Conservation (phyloP, 2,888 invertebrate genomes). For the Pantelozetes paolii region DNA sequence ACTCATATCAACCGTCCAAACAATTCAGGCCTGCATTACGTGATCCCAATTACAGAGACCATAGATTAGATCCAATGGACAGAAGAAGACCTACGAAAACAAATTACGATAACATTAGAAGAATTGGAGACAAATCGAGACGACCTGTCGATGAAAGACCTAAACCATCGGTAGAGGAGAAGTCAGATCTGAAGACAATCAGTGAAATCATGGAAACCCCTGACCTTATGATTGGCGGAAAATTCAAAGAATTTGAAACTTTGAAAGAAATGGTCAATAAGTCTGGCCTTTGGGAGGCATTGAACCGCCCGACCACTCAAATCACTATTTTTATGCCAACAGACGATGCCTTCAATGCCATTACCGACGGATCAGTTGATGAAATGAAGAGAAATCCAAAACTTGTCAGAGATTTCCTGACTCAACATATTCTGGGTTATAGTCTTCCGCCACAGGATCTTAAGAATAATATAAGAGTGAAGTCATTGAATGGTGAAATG, state of each 20-base stretch:
- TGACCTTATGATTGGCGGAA: conserved; percentile 43
- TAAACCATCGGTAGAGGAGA: background rate
- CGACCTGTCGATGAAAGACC: background rate
- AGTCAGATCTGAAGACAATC: conserved; percentile 34
- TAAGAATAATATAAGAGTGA: conserved; percentile 33
- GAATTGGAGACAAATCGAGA: background rate
- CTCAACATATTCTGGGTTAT: conserved; percentile 30
- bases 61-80: background rate
- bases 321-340: conserved; percentile 47
- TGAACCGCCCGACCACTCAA: conserved; percentile 39
- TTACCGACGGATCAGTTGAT: conserved; percentile 44
- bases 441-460: conserved; percentile 30
- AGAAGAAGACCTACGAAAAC: conserved; percentile 2
- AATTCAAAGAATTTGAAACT: conserved; percentile 44
- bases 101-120: background rate
- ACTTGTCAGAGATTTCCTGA: conserved; percentile 28
- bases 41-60: background rate
- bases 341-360: conserved; percentile 45
- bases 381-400: conserved; percentile 35
- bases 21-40: background rate
- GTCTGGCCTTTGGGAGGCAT: conserved; percentile 43
- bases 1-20: background rate
- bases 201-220: conserved; percentile 46
- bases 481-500: conserved; percentile 40
- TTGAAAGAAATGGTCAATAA: conserved; percentile 44